phyloP scores from a whole-genome alignment of 2,888 invertebrate species.

The Drosophila antonietae region DNA sequence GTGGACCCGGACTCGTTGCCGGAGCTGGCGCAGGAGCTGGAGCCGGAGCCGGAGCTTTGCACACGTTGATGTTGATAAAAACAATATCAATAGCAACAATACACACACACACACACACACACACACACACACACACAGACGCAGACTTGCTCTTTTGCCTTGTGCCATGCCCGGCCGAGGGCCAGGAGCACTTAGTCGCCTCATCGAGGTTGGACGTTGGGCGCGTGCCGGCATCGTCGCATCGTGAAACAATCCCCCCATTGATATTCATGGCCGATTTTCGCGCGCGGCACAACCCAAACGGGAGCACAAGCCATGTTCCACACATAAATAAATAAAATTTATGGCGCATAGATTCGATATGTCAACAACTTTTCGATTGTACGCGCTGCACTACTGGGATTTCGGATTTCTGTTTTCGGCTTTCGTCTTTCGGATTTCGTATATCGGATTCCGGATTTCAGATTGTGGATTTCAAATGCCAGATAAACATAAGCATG shows the following conservation, averaged over 20 bases:
- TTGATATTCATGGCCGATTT: conserved; percentile 80
- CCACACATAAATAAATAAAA: conserved; percentile 76
- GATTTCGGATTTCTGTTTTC: conserved; percentile 43
- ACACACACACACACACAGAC: not conserved
- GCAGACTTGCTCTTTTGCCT: conserved; percentile 28
- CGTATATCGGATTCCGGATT: conserved; percentile 53
- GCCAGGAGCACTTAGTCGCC: conserved; percentile 62
- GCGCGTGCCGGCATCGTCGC: conserved; percentile 66
- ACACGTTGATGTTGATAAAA: conserved; percentile 71
- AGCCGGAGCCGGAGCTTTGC: conserved; percentile 28
- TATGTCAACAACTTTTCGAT: conserved; percentile 62
- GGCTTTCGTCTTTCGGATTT: conserved; percentile 49
- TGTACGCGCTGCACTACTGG: conserved; percentile 54
- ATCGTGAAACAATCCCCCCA: conserved; percentile 68
- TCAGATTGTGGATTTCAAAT: conserved; percentile 24
- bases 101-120: not conserved
- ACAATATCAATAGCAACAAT: conserved; percentile 70
- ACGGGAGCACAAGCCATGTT: conserved; percentile 53
- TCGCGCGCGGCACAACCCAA: conserved; percentile 44
- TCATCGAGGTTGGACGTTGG: conserved; percentile 34
- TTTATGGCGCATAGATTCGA: conserved; percentile 69
- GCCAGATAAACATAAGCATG: conserved; percentile 5
- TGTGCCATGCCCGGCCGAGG: conserved; percentile 15
- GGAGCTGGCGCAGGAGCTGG: conserved; percentile 3
- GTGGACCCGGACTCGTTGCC: conserved; percentile 48